Percentiles rank a stretch among this genome's conserved stretches.
Evolutionary conservation across 2,888 invertebrate genomes (phyloP).

Genomic region (Platerodrilus igneus): DNA sequence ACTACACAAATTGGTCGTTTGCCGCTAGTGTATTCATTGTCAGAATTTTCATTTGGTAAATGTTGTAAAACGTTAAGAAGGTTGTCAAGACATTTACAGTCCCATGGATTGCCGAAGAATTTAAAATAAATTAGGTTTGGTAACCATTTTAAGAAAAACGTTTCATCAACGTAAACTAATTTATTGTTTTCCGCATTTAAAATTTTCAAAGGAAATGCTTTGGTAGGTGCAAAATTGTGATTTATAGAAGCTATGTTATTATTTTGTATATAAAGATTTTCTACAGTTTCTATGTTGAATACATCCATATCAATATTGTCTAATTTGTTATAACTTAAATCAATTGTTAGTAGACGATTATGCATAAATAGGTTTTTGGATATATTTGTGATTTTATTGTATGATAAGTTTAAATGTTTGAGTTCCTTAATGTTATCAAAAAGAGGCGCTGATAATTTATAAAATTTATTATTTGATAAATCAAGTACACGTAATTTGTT

Average conservation of each 20-base stretch:
- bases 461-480: slow-evolving; percentile 25
- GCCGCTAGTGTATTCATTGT: not conserved
- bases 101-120: slow-evolving; percentile 30
- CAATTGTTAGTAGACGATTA: slow-evolving; percentile 24
- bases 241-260: slow-evolving; percentile 26
- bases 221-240: slow-evolving; percentile 16
- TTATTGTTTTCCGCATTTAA: slow-evolving; percentile 27
- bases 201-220: slow-evolving; percentile 17
- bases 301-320: slow-evolving; percentile 14
- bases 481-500: slow-evolving; percentile 23
- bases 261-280: slow-evolving; percentile 20
- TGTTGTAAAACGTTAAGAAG: slow-evolving; percentile 17
- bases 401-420: slow-evolving; percentile 26
- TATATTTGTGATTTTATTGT: slow-evolving; percentile 23
- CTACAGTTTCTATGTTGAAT: slow-evolving; percentile 22
- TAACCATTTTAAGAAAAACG: slow-evolving; percentile 23
- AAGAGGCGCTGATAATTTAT: slow-evolving; percentile 16
- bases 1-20: slow-evolving; percentile 8
- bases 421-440: slow-evolving; percentile 22
- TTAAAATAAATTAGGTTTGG: slow-evolving; percentile 26
- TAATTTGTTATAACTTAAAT: slow-evolving; percentile 30
- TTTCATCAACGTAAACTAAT: slow-evolving; percentile 26
- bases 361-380: slow-evolving; percentile 26
- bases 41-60: slow-evolving; percentile 1
- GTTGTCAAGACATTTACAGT: slow-evolving; percentile 26